Evolutionary conservation across 1,140 invertebrate species (phyloP).

Genomic region (Hermatobates lingyangjiaoensis): DNA sequence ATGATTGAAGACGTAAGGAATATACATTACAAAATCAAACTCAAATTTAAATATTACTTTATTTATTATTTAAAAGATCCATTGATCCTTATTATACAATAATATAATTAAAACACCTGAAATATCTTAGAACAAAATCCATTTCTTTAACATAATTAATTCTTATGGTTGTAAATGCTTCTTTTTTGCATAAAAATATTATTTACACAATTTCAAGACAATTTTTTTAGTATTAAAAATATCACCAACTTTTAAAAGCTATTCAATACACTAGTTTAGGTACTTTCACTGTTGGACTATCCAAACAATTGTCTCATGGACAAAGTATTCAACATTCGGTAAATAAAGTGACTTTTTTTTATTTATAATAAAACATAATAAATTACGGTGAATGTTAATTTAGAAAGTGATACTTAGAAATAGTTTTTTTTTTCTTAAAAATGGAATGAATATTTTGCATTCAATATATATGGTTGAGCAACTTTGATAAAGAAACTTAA

Average conservation of each 20-base stretch:
- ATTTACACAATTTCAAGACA: slow-evolving; percentile 8
- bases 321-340: neutral
- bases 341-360: neutral
- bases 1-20: too few species aligned
- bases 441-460: too few species aligned
- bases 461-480: too few species aligned
- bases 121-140: slow-evolving; percentile 10
- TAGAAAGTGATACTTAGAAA: too few species aligned
- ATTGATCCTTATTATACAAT: slow-evolving; percentile 11
- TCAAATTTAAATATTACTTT: slow-evolving; percentile 9
- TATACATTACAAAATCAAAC: slow-evolving; percentile 3
- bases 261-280: slow-evolving; percentile 9
- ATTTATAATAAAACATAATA: neutral
- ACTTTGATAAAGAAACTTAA: too few species aligned
- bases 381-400: too few species aligned
- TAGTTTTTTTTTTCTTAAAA: too few species aligned
- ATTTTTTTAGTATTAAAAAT: slow-evolving; percentile 9
- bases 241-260: slow-evolving; percentile 10
- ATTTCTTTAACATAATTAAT: slow-evolving; percentile 5
- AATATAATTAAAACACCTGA: slow-evolving; percentile 13
- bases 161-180: slow-evolving; percentile 10
- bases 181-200: slow-evolving; percentile 12
- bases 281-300: slow-evolving; percentile 6
- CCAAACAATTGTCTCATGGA: neutral
- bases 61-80: slow-evolving; percentile 13